These are phyloP conservation scores for Pseudococcus jackbeardsleyi DNA, from an alignment of 2,888 invertebrate genomes.

Conservation along the genomic window DNA sequence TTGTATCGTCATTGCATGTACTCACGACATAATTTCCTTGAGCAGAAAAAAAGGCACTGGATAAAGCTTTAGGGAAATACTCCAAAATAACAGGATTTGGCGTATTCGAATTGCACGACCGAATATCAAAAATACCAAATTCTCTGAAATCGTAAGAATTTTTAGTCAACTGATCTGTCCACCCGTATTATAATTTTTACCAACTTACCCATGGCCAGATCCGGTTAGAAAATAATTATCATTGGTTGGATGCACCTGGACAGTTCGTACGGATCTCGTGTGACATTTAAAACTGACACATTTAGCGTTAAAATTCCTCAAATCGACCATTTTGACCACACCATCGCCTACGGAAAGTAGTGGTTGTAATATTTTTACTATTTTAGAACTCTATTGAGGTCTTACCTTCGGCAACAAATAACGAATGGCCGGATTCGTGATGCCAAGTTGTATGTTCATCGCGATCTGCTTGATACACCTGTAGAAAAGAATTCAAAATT, in stretches of 20 bases:
- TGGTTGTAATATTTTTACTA: not conserved
- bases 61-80: conserved; percentile 68
- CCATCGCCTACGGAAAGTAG: conserved; percentile 68
- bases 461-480: conserved; percentile 68
- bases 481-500: not conserved
- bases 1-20: conserved; percentile 70
- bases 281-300: conserved; percentile 67
- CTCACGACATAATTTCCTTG: conserved; percentile 70
- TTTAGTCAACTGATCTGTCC: not conserved
- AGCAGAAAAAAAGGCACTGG: conserved; percentile 71
- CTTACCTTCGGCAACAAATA: conserved; percentile 70
- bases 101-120: conserved; percentile 68
- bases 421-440: conserved; percentile 68
- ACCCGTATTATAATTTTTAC: too few species aligned
- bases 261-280: conserved; percentile 69
- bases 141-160: conserved; percentile 66
- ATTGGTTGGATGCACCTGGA: conserved; percentile 70
- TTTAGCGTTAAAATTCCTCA: conserved; percentile 67
- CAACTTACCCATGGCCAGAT: conserved; percentile 69
- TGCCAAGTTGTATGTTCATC: conserved; percentile 68
- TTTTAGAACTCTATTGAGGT: not conserved
- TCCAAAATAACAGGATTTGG: conserved; percentile 67
- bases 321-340: conserved; percentile 70
- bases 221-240: conserved; percentile 70
- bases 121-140: conserved; percentile 70